phyloP scores from a whole-genome alignment of 2,113 vertebrate genomes.

The Mus musculus region GRCm39 chr5:134713501-134714000 shows the following conservation, averaged over 20 bases:
- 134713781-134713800: neutral
- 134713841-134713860: neutral
- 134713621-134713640: neutral
- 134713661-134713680: neutral
- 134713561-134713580: too few relatives aligned
- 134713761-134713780: neutral
- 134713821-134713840: too few relatives aligned
- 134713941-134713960: neutral
- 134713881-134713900: neutral
- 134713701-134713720: neutral
- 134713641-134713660: neutral
- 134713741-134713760: slow-evolving; percentile 10
- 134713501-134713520: neutral
- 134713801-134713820: neutral
- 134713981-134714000: neutral
- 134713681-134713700: neutral
- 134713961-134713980: neutral
- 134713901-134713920: neutral
- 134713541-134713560: neutral
- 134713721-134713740: neutral
- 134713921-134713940: neutral
- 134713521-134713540: neutral
- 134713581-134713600: neutral
- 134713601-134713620: neutral
- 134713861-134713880: neutral